Evolutionary conservation across 2,888 invertebrate genomes (phyloP).

Genomic region (Dasysyrphus tricinctus): DNA sequence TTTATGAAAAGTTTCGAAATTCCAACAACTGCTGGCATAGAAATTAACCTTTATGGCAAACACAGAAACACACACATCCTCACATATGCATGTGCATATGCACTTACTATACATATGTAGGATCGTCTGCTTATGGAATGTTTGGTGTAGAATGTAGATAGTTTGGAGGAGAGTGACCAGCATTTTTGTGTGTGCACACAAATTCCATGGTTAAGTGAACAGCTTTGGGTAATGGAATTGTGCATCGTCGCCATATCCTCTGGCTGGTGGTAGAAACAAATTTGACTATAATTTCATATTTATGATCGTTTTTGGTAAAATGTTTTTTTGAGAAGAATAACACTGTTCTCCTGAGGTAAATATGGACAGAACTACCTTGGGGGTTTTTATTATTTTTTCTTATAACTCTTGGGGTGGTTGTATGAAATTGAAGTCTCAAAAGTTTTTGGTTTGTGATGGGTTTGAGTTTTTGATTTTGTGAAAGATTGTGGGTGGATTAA

Average conservation of each 20-base stretch:
- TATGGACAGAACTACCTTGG: neutral
- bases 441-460: neutral
- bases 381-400: neutral
- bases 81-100: neutral
- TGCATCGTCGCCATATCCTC: constrained; percentile 32
- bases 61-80: neutral
- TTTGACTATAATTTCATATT: constrained; percentile 46
- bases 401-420: neutral
- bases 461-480: too few relatives aligned
- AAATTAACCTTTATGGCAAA: constrained; percentile 58
- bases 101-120: neutral
- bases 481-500: neutral
- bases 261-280: constrained; percentile 19
- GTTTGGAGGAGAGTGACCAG: constrained; percentile 17
- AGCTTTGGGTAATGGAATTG: constrained; percentile 70
- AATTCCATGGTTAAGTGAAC: constrained; percentile 63
- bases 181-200: constrained; percentile 49
- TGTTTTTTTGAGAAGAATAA: neutral
- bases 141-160: constrained; percentile 8
- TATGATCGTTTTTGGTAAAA: constrained; percentile 37
- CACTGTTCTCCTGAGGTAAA: neutral
- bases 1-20: constrained; percentile 68
- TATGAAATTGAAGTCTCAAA: neutral
- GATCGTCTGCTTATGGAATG: constrained; percentile 1
- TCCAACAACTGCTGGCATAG: constrained; percentile 63